Conservation (phyloP, 1,140 invertebrate genomes). For the Papilio polytes region DNA sequence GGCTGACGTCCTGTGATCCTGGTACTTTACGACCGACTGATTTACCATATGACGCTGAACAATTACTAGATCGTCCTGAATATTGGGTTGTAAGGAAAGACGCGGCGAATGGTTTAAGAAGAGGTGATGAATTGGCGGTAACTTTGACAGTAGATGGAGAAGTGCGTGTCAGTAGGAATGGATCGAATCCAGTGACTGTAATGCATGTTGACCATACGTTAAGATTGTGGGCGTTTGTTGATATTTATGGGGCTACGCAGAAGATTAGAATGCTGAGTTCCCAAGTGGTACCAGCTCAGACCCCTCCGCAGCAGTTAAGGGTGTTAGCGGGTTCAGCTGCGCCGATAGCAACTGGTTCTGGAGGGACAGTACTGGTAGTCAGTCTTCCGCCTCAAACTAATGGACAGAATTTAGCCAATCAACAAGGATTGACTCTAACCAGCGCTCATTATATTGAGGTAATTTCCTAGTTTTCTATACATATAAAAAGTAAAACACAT, state of each 20-base stretch:
- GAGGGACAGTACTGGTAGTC: slow-evolving; percentile 90
- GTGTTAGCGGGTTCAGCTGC: slow-evolving; percentile 76
- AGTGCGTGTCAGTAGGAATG: slow-evolving; percentile 94
- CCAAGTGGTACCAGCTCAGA: slow-evolving; percentile 60
- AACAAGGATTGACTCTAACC: slow-evolving; percentile 67
- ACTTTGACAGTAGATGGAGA: slow-evolving; percentile 93
- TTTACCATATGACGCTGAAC: slow-evolving; percentile 96
- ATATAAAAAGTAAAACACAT: too few species aligned
- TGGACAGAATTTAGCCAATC: slow-evolving; percentile 65
- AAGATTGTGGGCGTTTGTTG: slow-evolving; percentile 97
- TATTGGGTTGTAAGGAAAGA: slow-evolving; percentile 99
- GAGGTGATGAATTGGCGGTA: slow-evolving; percentile 96
- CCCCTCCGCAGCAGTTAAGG: slow-evolving; percentile 67
- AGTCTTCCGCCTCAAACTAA: slow-evolving; percentile 88
- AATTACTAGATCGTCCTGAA: slow-evolving; percentile 96
- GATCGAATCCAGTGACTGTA: slow-evolving; percentile 90
- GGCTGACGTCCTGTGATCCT: slow-evolving; percentile 97
- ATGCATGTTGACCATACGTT: slow-evolving; percentile 98
- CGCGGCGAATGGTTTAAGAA: slow-evolving; percentile 91
- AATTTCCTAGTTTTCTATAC: not conserved
- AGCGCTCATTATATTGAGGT: slow-evolving; percentile 80
- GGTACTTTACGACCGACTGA: slow-evolving; percentile 88
- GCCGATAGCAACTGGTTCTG: slow-evolving; percentile 85
- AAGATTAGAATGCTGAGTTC: slow-evolving; percentile 86
- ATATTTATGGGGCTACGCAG: slow-evolving; percentile 97